Evolutionary conservation across 1,140 invertebrate species (phyloP).

Genomic region (Drosophila melanica): DNA sequence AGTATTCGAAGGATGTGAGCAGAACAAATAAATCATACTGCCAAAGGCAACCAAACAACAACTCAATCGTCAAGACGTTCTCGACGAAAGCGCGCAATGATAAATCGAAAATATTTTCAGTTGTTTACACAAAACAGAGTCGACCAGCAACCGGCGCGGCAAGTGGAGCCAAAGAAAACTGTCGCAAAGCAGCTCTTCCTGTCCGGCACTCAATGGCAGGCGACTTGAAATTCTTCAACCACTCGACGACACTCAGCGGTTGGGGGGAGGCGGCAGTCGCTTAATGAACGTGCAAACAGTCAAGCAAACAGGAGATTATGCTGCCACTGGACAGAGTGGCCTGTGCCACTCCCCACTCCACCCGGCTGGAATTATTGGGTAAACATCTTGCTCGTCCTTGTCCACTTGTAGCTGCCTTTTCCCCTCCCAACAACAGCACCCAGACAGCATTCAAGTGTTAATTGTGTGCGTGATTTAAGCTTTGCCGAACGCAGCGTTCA

Average conservation of each 20-base stretch:
- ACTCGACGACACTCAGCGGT: slow-evolving; percentile 19
- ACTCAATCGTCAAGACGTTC: slow-evolving; percentile 48
- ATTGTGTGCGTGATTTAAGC: slow-evolving; percentile 82
- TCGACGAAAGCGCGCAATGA: slow-evolving; percentile 66
- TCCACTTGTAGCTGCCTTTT: slow-evolving; percentile 36
- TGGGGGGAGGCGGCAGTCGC: slow-evolving; percentile 27
- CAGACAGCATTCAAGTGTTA: slow-evolving; percentile 64
- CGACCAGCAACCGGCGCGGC: slow-evolving; percentile 30
- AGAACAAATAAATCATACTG: slow-evolving; percentile 66
- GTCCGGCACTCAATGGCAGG: slow-evolving; percentile 53
- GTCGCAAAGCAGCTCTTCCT: slow-evolving; percentile 38
- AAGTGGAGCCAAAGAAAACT: slow-evolving; percentile 38
- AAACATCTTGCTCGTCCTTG: slow-evolving; percentile 66
- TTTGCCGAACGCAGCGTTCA: slow-evolving; percentile 19
- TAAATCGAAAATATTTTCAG: slow-evolving; percentile 79
- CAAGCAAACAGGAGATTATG: slow-evolving; percentile 68
- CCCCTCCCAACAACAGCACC: background rate
- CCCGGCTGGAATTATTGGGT: slow-evolving; percentile 52
- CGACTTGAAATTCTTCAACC: slow-evolving; percentile 51
- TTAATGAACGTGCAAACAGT: slow-evolving; percentile 75
- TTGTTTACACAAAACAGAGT: slow-evolving; percentile 74
- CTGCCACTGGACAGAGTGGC: slow-evolving; percentile 57
- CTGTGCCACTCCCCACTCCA: slow-evolving; percentile 28
- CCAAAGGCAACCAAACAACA: slow-evolving; percentile 51
- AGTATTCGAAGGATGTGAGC: slow-evolving; percentile 16